Percentiles rank a stretch among this genome's conserved stretches.
Evolutionary conservation across 2,888 invertebrate genomes (phyloP).

Genomic region (Polyommatus iphigenia): DNA sequence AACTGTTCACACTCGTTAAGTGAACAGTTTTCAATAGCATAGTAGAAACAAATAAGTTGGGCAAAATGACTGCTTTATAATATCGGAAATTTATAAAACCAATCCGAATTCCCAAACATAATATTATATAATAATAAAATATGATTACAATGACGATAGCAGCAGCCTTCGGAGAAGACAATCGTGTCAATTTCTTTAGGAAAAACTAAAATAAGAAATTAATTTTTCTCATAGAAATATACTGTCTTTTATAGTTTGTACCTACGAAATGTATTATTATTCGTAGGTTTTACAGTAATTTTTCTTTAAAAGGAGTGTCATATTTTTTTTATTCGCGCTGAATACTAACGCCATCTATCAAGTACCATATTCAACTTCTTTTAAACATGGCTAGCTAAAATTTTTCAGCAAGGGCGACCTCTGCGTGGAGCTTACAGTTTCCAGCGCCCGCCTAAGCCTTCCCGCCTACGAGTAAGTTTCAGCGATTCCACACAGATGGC

Average conservation of each 20-base stretch:
- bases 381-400: background rate
- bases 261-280: background rate
- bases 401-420: background rate
- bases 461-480: constrained; percentile 8
- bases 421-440: background rate
- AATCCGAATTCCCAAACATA: too few species aligned
- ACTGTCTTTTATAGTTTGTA: background rate
- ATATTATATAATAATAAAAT: too few species aligned
- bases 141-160: too few species aligned
- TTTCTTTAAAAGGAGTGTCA: background rate
- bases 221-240: too few species aligned
- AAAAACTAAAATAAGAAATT: too few species aligned
- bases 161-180: too few species aligned
- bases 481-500: constrained; percentile 17
- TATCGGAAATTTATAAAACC: too few species aligned
- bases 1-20: too few species aligned
- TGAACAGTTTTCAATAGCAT: too few species aligned
- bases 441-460: constrained; percentile 24
- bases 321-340: constrained; percentile 23
- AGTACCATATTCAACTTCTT: constrained; percentile 22
- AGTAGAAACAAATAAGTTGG: too few species aligned
- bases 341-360: constrained; percentile 28
- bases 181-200: too few species aligned
- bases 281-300: background rate
- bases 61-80: too few species aligned